phyloP scores from a whole-genome alignment of 2,113 vertebrate species.

The Cepphus grylle region DNA sequence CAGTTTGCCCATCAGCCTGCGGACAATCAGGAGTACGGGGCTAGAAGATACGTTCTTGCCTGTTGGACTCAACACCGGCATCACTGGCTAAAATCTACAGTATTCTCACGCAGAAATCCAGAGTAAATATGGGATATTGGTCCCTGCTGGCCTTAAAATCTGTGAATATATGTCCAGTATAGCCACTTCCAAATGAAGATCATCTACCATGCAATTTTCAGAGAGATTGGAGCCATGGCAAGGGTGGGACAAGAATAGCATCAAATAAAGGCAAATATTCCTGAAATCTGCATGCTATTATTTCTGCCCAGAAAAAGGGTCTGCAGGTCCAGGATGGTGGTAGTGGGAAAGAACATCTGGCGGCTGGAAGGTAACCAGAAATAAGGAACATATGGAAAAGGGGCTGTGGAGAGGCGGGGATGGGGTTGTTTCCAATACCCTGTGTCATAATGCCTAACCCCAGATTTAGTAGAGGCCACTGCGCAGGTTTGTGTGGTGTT shows the following conservation, averaged over 20 bases:
- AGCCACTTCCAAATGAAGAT: background rate
- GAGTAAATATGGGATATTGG: background rate
- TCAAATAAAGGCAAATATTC: constrained; percentile 63
- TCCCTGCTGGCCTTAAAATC: background rate
- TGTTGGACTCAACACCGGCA: background rate
- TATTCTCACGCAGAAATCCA: background rate
- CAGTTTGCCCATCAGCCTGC: background rate
- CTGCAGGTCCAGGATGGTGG: constrained; percentile 55
- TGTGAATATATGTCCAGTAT: background rate
- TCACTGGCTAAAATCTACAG: background rate
- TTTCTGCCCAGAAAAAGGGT: constrained; percentile 33
- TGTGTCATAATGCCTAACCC: constrained; percentile 35
- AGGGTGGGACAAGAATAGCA: constrained; percentile 51
- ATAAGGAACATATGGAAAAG: constrained; percentile 55
- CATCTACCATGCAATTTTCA: background rate
- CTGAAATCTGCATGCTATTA: constrained; percentile 57
- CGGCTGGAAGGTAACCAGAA: constrained; percentile 54
- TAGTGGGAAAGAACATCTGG: constrained; percentile 62
- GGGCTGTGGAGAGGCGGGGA: background rate
- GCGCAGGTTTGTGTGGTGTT: background rate
- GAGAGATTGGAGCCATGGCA: background rate
- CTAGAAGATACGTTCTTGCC: background rate
- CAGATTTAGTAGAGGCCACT: constrained; percentile 33
- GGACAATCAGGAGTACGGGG: accelerated
- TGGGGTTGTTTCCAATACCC: constrained; percentile 48